A percentile compares a stretch with the other conserved stretches of the same genome.
Evolutionary conservation across 2,888 invertebrate genomes (phyloP).

Genomic region (Synergus japonicus): DNA sequence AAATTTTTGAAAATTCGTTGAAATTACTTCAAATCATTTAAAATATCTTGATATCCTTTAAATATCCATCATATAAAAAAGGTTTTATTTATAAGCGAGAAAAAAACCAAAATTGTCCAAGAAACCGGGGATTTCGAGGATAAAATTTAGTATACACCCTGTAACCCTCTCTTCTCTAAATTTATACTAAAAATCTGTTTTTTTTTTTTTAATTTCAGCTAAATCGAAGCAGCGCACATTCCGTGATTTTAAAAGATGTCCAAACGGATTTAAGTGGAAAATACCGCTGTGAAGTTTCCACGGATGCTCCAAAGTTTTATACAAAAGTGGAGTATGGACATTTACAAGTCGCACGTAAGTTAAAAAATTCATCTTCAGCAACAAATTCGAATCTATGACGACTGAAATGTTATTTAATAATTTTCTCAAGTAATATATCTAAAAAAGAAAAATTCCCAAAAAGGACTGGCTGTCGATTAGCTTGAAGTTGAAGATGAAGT

Average conservation of each 20-base stretch:
- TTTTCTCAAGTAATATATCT: not conserved
- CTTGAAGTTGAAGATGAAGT: slow-evolving; percentile 7
- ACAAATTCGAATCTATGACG: not conserved
- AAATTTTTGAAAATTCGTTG: no score
- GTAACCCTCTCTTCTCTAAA: no score
- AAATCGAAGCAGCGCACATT: slow-evolving; percentile 68
- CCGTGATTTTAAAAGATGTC: slow-evolving; percentile 84
- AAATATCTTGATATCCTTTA: no score
- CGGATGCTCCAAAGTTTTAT: slow-evolving; percentile 86
- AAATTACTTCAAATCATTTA: no score
- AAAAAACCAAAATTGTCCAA: no score
- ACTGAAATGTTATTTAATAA: not conserved
- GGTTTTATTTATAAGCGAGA: no score
- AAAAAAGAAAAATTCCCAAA: not conserved
- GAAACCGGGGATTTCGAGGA: no score
- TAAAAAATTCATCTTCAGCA: not conserved
- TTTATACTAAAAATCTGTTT: no score
- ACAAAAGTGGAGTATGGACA: slow-evolving; percentile 83
- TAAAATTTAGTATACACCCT: no score
- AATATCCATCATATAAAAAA: no score
- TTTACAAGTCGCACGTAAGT: slow-evolving; percentile 87
- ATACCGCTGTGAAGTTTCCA: slow-evolving; percentile 87
- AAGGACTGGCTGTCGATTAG: not conserved
- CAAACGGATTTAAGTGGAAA: slow-evolving; percentile 85
- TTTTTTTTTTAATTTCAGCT: slow-evolving; percentile 62